Conservation (phyloP, 1,140 invertebrate species). For the Penaeus chinensis region DNA sequence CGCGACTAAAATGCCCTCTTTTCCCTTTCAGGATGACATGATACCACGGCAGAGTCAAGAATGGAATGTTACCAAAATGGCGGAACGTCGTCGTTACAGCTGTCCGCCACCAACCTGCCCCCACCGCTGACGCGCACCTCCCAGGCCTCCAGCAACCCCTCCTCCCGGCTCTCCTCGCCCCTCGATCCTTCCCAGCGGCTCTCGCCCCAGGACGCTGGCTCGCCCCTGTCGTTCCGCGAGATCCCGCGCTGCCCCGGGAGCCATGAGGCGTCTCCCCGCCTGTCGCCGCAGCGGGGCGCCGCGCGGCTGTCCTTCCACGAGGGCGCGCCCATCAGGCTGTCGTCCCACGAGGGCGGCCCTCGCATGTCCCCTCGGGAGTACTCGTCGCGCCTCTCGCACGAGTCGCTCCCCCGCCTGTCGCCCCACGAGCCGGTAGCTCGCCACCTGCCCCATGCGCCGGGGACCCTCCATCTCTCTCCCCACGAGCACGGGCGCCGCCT, state of each 20-base stretch:
- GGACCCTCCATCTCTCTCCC: too few species aligned
- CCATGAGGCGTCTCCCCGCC: neutral
- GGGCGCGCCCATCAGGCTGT: too few species aligned
- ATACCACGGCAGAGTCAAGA: conserved; percentile 29
- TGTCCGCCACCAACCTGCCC: conserved; percentile 26
- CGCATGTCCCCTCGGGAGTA: too few species aligned
- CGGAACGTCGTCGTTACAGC: conserved; percentile 36
- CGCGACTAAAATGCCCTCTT: conserved; percentile 44
- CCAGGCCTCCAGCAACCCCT: conserved; percentile 3
- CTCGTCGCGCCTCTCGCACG: too few species aligned
- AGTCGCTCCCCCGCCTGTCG: too few species aligned
- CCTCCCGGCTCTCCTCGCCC: conserved; percentile 19
- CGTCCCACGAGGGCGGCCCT: too few species aligned
- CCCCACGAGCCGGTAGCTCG: too few species aligned
- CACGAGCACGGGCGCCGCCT: too few species aligned
- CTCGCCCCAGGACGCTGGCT: conserved; percentile 30
- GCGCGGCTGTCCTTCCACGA: too few species aligned
- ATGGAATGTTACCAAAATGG: conserved; percentile 55
- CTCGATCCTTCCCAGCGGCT: conserved; percentile 11
- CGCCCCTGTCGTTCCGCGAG: neutral
- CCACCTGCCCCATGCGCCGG: too few species aligned
- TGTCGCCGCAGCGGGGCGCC: neutral
- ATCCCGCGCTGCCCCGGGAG: neutral
- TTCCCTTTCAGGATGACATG: conserved; percentile 53
- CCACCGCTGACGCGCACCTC: conserved; percentile 40